A percentile compares a stretch with the other conserved stretches of the same genome.
These are phyloP conservation scores for Peromyscus melanophrys DNA, from an alignment of 2,797 vertebrate genomes.

Conservation along the genomic window DNA sequence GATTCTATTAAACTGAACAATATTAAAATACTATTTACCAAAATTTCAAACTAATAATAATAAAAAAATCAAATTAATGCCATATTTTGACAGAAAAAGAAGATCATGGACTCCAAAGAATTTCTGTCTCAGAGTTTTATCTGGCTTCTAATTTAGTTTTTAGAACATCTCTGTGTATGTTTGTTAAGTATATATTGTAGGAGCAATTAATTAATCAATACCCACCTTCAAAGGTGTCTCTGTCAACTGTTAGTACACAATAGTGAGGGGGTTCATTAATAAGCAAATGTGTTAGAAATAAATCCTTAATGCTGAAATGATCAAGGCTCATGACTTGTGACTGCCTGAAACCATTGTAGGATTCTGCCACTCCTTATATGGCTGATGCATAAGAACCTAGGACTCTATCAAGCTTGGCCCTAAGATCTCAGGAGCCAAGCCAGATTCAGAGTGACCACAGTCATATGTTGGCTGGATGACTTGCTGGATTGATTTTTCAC, in stretches of 20 bases:
- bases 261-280: neutral
- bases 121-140: conserved; percentile 12
- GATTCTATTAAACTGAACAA: neutral
- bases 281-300: conserved; percentile 53
- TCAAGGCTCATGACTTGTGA: neutral
- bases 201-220: conserved; percentile 29
- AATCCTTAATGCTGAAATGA: conserved; percentile 19
- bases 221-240: neutral
- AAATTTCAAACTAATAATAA: conserved; percentile 19
- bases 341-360: neutral
- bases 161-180: neutral
- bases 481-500: neutral
- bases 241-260: neutral
- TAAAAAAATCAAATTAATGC: neutral
- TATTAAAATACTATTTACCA: conserved; percentile 8
- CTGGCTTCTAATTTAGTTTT: neutral
- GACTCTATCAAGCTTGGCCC: neutral
- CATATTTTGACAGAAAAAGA: conserved; percentile 40
- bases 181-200: neutral
- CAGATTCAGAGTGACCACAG: neutral
- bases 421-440: neutral
- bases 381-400: neutral
- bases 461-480: neutral
- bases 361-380: neutral
- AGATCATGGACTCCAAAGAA: neutral